phyloP scores from a whole-genome alignment of 2,113 vertebrate species.

The Sinocyclocheilus rhinocerous region DNA sequence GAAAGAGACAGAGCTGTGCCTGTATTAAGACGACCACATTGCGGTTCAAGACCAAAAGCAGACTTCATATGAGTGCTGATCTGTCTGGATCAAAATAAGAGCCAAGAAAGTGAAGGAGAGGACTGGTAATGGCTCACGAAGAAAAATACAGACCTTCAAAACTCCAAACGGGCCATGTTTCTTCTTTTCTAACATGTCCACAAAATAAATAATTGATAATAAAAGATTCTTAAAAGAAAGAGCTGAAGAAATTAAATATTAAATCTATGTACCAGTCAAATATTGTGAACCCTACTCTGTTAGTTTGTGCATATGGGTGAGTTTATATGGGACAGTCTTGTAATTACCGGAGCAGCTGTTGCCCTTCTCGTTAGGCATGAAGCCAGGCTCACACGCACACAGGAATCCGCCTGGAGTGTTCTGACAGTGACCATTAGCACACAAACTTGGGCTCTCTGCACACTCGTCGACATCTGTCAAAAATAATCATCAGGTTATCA shows the following conservation, averaged over 20 bases:
- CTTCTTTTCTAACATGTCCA: neutral
- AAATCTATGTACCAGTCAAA: neutral
- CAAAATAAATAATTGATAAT: neutral
- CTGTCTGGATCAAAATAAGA: slow-evolving; percentile 24
- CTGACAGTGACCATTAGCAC: slow-evolving; percentile 84
- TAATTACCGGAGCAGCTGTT: slow-evolving; percentile 83
- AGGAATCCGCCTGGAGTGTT: slow-evolving; percentile 90
- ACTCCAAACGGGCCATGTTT: neutral
- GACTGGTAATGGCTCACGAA: neutral
- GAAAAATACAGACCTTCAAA: neutral
- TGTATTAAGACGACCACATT: slow-evolving; percentile 49
- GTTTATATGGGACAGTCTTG: slow-evolving; percentile 19
- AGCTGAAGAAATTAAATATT: neutral
- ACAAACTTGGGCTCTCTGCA: slow-evolving; percentile 74
- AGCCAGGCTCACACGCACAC: slow-evolving; percentile 85
- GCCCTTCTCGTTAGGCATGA: slow-evolving; percentile 80
- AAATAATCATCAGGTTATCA: slow-evolving; percentile 1
- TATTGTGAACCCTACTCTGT: neutral
- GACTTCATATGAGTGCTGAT: slow-evolving; percentile 37
- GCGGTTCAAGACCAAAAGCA: slow-evolving; percentile 55
- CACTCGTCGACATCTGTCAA: slow-evolving; percentile 88
- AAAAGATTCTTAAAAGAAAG: neutral
- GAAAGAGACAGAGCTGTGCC: slow-evolving; percentile 53
- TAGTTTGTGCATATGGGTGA: slow-evolving; percentile 7
- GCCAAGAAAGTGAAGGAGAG: neutral